These are phyloP conservation scores for Alligator mississippiensis DNA, from an alignment of 2,113 vertebrate species.

Conservation along the genomic window DNA sequence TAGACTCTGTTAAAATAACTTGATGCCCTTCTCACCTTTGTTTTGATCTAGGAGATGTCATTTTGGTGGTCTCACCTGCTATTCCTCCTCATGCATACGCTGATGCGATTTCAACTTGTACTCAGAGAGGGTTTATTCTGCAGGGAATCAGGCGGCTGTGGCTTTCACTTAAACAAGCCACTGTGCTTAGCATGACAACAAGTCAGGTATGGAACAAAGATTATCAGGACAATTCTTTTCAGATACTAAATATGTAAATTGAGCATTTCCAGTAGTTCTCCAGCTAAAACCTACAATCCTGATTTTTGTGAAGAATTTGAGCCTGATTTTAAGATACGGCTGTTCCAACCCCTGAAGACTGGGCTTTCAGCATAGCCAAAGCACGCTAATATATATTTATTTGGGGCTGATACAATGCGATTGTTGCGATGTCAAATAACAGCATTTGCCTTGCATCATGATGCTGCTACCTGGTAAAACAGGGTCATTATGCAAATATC, in stretches of 20 bases:
- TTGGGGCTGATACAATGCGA: not conserved
- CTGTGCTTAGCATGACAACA: slow-evolving; percentile 63
- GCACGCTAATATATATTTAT: not conserved
- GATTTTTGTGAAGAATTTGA: not conserved
- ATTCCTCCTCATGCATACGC: slow-evolving; percentile 70
- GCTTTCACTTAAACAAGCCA: slow-evolving; percentile 55
- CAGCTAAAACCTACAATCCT: not conserved
- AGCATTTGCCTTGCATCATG: not conserved
- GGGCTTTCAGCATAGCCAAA: not conserved
- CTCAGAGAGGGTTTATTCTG: slow-evolving; percentile 71
- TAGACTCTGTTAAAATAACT: not conserved
- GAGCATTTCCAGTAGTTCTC: not conserved
- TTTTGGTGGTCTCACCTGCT: slow-evolving; percentile 76
- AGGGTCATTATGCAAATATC: not conserved
- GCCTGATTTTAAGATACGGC: not conserved
- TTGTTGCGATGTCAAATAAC: not conserved
- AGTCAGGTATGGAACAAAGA: slow-evolving; percentile 70
- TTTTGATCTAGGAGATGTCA: slow-evolving; percentile 64
- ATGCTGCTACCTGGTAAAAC: not conserved
- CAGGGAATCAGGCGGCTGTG: slow-evolving; percentile 68
- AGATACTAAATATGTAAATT: too few relatives aligned
- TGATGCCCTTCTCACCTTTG: not conserved
- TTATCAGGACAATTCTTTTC: not conserved
- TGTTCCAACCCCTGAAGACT: not conserved
- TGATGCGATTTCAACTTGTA: slow-evolving; percentile 67